Evolutionary conservation across 2,888 invertebrate genomes (phyloP).

Genomic region (Frankliniella intonsa): DNA sequence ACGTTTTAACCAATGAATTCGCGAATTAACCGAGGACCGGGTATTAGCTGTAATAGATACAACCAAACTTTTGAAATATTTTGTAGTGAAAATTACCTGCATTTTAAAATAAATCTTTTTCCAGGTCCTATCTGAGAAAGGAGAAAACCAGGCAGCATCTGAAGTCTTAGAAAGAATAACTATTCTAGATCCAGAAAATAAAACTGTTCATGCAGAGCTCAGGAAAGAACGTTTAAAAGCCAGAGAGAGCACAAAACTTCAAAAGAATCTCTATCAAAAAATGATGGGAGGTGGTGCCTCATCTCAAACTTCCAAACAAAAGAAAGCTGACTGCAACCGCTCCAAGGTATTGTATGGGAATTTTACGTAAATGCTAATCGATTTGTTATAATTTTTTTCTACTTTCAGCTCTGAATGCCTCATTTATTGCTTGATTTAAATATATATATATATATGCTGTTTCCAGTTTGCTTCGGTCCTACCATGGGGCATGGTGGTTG

Average conservation of each 20-base stretch:
- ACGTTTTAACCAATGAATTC: too few relatives aligned
- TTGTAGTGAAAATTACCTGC: conserved; percentile 10
- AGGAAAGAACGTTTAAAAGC: conserved; percentile 53
- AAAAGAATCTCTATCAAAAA: conserved; percentile 63
- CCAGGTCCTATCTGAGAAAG: conserved; percentile 62
- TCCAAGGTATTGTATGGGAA: background rate
- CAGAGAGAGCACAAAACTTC: conserved; percentile 55
- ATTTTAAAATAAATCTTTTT: background rate
- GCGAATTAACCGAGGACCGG: too few relatives aligned
- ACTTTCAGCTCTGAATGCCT: too few relatives aligned
- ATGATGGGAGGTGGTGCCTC: conserved; percentile 53
- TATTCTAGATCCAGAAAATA: conserved; percentile 60
- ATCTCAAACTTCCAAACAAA: conserved; percentile 32
- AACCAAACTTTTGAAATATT: background rate
- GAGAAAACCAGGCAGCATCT: conserved; percentile 66
- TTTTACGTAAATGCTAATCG: too few relatives aligned
- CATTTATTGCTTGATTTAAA: conserved; percentile 12
- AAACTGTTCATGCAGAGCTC: conserved; percentile 56
- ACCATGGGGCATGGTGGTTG: conserved; percentile 65
- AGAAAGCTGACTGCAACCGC: conserved; percentile 29
- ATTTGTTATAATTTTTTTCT: background rate
- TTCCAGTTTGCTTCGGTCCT: conserved; percentile 46
- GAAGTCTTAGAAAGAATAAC: conserved; percentile 59
- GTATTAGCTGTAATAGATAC: conserved; percentile 3
- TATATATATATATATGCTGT: conserved; percentile 38